Evolutionary conservation across 2,888 invertebrate genomes (phyloP).

Genomic region (Ennomos fuscantarius): DNA sequence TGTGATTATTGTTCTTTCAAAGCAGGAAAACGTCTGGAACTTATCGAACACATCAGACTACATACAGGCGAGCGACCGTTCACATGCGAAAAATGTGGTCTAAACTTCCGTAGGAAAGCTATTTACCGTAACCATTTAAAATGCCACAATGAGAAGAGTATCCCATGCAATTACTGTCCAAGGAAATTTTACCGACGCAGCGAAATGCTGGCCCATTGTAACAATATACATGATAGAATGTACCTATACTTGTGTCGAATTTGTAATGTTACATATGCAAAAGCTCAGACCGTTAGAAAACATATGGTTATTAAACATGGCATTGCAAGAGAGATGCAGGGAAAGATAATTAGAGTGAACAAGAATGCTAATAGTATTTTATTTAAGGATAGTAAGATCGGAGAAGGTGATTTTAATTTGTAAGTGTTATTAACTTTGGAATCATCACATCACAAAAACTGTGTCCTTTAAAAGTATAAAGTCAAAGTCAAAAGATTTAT

Average conservation of each 20-base stretch:
- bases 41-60: slow-evolving; percentile 68
- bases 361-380: slow-evolving; percentile 38
- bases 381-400: slow-evolving; percentile 23
- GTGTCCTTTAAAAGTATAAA: too few species aligned
- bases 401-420: slow-evolving; percentile 7
- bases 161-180: slow-evolving; percentile 67
- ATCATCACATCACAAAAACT: too few species aligned
- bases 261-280: slow-evolving; percentile 70
- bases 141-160: slow-evolving; percentile 68
- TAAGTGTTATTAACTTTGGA: not conserved
- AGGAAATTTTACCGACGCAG: slow-evolving; percentile 60
- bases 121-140: slow-evolving; percentile 74
- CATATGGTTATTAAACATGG: slow-evolving; percentile 71
- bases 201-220: slow-evolving; percentile 66
- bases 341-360: slow-evolving; percentile 61
- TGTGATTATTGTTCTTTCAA: slow-evolving; percentile 70
- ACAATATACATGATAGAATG: slow-evolving; percentile 66
- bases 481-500: too few species aligned
- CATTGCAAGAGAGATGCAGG: slow-evolving; percentile 69
- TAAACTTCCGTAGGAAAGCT: slow-evolving; percentile 68
- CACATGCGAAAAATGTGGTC: slow-evolving; percentile 73
- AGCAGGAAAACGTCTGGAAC: slow-evolving; percentile 59
- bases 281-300: slow-evolving; percentile 62
- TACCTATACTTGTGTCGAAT: slow-evolving; percentile 67
- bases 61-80: slow-evolving; percentile 76